These are phyloP conservation scores for Turnix velox DNA, from an alignment of 2,113 vertebrate genomes.

Conservation along the genomic window DNA sequence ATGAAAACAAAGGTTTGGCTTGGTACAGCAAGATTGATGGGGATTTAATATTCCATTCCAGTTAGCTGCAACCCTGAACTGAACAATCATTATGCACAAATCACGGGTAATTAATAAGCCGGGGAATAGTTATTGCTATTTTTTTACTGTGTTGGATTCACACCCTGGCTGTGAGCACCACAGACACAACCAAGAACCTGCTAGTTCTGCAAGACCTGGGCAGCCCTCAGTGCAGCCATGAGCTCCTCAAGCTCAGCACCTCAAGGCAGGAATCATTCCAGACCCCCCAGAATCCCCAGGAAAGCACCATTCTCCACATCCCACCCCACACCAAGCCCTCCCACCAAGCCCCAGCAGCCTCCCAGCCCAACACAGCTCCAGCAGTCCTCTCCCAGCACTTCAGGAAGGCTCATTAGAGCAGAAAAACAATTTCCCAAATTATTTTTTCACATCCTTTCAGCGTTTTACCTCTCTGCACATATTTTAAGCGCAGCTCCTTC, in stretches of 20 bases:
- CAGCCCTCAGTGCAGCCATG: not conserved
- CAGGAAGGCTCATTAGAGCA: not conserved
- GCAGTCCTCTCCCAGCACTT: not conserved
- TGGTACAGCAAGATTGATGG: not conserved
- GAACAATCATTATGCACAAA: not conserved
- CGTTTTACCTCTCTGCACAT: not conserved
- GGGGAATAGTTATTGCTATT: fast-evolving
- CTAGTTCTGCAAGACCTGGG: not conserved
- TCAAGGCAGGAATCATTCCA: not conserved
- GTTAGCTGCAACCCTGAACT: not conserved
- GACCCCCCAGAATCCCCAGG: too few species aligned
- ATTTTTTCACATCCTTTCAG: not conserved
- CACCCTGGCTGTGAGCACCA: not conserved
- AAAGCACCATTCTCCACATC: not conserved
- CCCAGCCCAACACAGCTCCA: not conserved
- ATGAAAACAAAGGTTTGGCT: not conserved
- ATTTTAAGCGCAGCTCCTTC: not conserved
- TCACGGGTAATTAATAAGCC: not conserved
- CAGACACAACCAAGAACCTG: not conserved
- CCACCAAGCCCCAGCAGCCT: not conserved
- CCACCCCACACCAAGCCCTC: not conserved
- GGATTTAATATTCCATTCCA: not conserved
- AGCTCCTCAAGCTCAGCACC: fast-evolving
- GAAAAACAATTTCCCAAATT: not conserved
- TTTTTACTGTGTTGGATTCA: not conserved